Conservation (phyloP, 2,797 vertebrate species). For the Argentina silus region DNA sequence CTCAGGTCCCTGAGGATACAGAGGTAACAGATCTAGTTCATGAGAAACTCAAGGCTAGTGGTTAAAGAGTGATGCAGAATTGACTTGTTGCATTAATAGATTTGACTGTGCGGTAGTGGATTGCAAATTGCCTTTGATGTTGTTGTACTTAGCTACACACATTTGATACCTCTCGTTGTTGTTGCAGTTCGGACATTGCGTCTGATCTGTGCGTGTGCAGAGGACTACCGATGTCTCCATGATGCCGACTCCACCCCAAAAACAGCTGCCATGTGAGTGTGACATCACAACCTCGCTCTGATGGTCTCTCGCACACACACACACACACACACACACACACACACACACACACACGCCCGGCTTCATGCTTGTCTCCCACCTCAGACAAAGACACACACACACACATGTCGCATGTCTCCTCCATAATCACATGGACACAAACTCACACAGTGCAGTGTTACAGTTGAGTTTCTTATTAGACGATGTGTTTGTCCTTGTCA, state of each 20-base stretch:
- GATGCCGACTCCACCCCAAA: conserved; percentile 66
- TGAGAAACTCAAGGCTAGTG: no score
- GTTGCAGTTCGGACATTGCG: conserved; percentile 84
- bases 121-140: no score
- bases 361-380: background rate
- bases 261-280: conserved; percentile 89
- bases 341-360: background rate
- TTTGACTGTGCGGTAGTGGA: no score
- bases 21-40: no score
- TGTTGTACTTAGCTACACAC: no score
- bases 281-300: background rate
- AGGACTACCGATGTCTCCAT: conserved; percentile 82
- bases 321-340: background rate
- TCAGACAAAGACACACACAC: background rate
- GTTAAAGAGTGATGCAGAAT: no score
- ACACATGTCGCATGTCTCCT: background rate
- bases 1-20: no score
- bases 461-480: no score
- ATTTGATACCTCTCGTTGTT: background rate
- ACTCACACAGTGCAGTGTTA: no score
- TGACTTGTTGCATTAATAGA: no score
- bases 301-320: background rate
- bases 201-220: conserved; percentile 89
- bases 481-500: background rate
- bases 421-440: no score